These are phyloP conservation scores for Theristicus caerulescens DNA, from an alignment of 2,113 vertebrate species.

Conservation along the genomic window DNA sequence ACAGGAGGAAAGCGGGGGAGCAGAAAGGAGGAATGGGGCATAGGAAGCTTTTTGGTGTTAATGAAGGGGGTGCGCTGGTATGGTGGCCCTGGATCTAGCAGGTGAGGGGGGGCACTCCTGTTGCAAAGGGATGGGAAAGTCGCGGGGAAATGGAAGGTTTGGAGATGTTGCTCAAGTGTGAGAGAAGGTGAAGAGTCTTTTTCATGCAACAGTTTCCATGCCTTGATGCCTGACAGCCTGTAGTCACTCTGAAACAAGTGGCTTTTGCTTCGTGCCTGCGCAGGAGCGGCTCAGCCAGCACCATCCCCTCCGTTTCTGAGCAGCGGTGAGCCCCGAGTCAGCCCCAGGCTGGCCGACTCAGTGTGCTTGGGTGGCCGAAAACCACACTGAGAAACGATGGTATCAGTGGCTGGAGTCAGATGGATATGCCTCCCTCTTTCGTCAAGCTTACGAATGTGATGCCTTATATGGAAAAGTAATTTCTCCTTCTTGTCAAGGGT, in stretches of 20 bases:
- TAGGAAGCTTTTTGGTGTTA: not conserved
- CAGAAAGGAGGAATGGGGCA: not conserved
- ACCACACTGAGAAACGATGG: accelerated
- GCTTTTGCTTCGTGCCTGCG: accelerated
- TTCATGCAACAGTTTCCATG: accelerated
- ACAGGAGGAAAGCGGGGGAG: not conserved
- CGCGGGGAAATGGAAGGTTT: not conserved
- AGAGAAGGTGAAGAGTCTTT: not conserved
- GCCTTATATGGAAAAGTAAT: not conserved
- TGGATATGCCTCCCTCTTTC: not conserved
- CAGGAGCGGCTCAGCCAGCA: not conserved
- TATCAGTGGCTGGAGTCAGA: accelerated
- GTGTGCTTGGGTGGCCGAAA: not conserved
- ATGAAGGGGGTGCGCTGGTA: accelerated
- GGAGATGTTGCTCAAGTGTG: not conserved
- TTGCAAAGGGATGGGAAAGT: not conserved
- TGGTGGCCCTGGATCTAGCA: not conserved
- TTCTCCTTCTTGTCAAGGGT: not conserved
- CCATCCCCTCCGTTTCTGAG: accelerated
- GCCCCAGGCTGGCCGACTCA: not conserved
- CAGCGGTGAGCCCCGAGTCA: accelerated
- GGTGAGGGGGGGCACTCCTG: not conserved
- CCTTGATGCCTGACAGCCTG: accelerated
- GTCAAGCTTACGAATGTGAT: not conserved
- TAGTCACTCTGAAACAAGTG: not conserved